Base-by-base conservation (phyloP, 2,113 vertebrate genomes). In the Channa argus region DNA sequence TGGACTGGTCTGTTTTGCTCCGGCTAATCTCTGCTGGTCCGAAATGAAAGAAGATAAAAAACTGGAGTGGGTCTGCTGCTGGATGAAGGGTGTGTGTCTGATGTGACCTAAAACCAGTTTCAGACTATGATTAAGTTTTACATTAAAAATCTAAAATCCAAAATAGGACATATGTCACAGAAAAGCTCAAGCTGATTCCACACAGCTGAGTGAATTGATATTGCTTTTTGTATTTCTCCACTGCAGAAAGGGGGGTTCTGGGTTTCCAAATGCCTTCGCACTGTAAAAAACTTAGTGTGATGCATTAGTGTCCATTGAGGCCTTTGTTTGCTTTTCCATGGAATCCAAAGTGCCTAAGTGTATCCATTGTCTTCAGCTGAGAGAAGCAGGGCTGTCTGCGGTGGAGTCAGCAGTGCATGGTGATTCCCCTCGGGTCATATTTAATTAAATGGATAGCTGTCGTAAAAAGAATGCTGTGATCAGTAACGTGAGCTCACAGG, bases 401-500 rank as follows among this genome's bases (percentile, higher is more conserved):
- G 64, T 69, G 74, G 10, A 79, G 77, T 77, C 82, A 75, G 67
- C 46, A 5, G 72, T 76, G 79, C 82, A 77, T 69, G 84, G 72
- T 86, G 83, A 89, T 89, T 94, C 90, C 92, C 90, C 80, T 82
- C 3, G 82, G 79, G 75, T 80, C 88, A 90, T 91, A 87, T 87
- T 91, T 92, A 87, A 91, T 91, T 91, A 81, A 92, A 83, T 14
- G 67, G 63, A 80, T 83, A 58, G 63, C 77, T 82, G 74, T 52
- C 50, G 76, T 79, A 72, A 70, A 50, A 78, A 77, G 8, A 61
- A 79, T 59, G 15, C 41, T 46, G 39, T 43, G 51, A 71, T 78
- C 68, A 87, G 53, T 71, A 67, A 84, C 76, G 63, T 3, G 43
- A 13, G 8, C 68, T 82, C 58, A 60, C 5, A 49, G 55, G 64